Base-by-base conservation (phyloP, 30 jellyfish, hydroid and myxozoan genomes). In the Hydra vulgaris region DNA sequence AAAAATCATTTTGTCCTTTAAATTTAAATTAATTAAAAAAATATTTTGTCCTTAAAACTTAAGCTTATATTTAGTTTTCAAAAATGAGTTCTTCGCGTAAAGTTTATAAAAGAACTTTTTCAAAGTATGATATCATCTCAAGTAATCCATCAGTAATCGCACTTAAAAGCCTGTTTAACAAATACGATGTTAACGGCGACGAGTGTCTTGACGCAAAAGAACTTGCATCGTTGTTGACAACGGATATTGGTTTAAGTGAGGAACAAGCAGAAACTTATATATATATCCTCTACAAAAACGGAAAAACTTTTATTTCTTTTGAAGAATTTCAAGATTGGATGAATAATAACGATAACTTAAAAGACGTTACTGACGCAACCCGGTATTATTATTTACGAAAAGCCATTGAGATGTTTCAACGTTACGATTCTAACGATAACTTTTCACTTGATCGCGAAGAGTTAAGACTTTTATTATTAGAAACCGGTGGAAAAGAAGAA, bases 381-480 rank as follows among this genome's bases (percentile, higher is more conserved):
- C 85, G 85, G 7, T 78, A 27, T 23, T 40, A 53, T 1, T 78
- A 52, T 19, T 52, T 78, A 52, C 79, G 54, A 52, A 76, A 66
- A 23, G 85, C 85, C 69, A 18, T 78, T 18, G 85, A 78, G 56
- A 52, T 78, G 79, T 78, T 78, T 61, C 85, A 78, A 78, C 24
- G 54, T 16, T 78, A 78, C 79, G 85, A 78, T 23, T 52, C 21
- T 23, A 77, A 78, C 69, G 26, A 56, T 52, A 78, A 53, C 69
- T 27, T 52, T 52, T 53, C 55, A 25, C 40, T 78, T 15, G 85
- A 78, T 78, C 53, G 79, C 18, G 53, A 61, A 7, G 85, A 78
- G 54, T 55, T 78, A 18, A 78, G 25, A 80, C 79, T 23, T 53
- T 54, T 78, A n/a, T 27, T 80, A 0, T n/a, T 68, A 0, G 84